Conservation (phyloP, 2,113 vertebrate species). For the Scartelaos histophorus region DNA sequence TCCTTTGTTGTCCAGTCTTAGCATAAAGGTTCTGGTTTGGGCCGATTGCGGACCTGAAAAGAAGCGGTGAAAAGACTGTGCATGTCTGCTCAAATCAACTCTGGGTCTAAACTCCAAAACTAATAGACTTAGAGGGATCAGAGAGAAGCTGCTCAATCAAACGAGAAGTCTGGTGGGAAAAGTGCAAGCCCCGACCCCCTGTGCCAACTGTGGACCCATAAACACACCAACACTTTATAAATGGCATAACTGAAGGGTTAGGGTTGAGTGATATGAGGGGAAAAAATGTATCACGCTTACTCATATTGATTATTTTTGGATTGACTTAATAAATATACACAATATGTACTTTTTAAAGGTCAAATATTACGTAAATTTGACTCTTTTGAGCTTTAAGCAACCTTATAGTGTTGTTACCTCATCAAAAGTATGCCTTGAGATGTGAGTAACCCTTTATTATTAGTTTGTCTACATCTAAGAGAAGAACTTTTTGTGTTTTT, state of each 20-base stretch:
- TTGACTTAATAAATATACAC: too few relatives aligned
- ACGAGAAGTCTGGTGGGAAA: conserved; percentile 41
- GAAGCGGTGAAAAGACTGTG: background rate
- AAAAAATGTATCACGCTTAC: too few relatives aligned
- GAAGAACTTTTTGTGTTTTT: too few relatives aligned
- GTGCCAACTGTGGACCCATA: conserved; percentile 43
- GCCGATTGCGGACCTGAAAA: background rate
- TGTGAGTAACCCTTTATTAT: too few relatives aligned
- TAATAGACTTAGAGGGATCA: conserved; percentile 55
- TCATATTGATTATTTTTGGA: too few relatives aligned
- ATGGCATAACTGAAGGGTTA: conserved; percentile 35
- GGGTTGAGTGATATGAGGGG: background rate
- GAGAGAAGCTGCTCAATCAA: conserved; percentile 20
- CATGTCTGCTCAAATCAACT: conserved; percentile 4
- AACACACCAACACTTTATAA: conserved; percentile 43
- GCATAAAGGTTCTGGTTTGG: background rate
- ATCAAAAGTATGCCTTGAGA: too few relatives aligned
- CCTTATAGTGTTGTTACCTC: too few relatives aligned
- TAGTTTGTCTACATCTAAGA: too few relatives aligned
- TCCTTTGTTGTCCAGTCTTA: background rate
- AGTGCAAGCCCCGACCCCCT: conserved; percentile 34
- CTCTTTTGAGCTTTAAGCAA: too few relatives aligned
- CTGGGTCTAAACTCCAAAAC: conserved; percentile 47
- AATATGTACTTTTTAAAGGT: too few relatives aligned
- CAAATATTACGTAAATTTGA: too few relatives aligned